Conservation (phyloP, 2,888 invertebrate species). For the Heliconius erato region DNA sequence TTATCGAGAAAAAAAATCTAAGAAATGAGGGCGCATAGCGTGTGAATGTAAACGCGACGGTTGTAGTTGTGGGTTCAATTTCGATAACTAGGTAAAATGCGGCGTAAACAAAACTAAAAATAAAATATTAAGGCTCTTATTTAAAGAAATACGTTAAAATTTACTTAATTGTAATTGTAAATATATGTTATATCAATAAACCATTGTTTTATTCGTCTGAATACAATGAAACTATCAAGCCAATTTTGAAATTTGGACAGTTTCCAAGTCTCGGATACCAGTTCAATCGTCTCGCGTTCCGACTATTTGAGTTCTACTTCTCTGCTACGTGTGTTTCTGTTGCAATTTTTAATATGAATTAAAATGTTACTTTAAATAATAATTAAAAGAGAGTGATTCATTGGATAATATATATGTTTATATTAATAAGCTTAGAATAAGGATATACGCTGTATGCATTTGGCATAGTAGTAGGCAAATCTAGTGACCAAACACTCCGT, state of each 20-base stretch:
- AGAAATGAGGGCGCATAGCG: no score
- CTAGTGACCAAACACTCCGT: background rate
- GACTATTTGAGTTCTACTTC: conserved; percentile 31
- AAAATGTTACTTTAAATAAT: background rate
- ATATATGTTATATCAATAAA: conserved; percentile 39
- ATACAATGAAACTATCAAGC: conserved; percentile 53
- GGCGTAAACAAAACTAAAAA: no score
- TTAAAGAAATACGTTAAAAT: background rate
- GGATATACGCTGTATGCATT: background rate
- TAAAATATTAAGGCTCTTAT: no score
- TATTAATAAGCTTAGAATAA: background rate
- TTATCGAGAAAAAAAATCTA: background rate
- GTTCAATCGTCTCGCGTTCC: conserved; percentile 47
- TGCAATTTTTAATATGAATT: conserved; percentile 12
- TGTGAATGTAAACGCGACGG: no score
- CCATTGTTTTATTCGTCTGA: conserved; percentile 50
- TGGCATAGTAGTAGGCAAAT: background rate
- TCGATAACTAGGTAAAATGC: no score
- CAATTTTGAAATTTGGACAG: conserved; percentile 51
- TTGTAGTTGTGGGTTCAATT: no score
- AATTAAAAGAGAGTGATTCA: background rate
- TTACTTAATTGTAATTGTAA: conserved; percentile 8
- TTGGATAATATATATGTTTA: background rate
- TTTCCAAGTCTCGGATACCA: conserved; percentile 50
- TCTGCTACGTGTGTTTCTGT: conserved; percentile 24